These are phyloP conservation scores for Halictus ligatus DNA, from an alignment of 2,888 invertebrate genomes.

Conservation along the genomic window DNA sequence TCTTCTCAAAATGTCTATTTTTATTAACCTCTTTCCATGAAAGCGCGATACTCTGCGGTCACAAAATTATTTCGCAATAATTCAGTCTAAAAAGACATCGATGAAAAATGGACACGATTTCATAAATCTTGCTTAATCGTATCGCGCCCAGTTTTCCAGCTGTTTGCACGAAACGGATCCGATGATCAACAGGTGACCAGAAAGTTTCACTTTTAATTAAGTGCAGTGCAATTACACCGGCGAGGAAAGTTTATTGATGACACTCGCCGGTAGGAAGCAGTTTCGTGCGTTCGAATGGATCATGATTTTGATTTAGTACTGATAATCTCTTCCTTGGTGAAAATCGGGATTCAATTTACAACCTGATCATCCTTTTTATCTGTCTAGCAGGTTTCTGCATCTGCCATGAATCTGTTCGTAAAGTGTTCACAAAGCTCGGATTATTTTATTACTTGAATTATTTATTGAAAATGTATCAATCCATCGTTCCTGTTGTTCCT, in stretches of 20 bases:
- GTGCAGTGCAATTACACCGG: slow-evolving; percentile 47
- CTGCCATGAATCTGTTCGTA: neutral
- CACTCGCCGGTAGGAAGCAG: slow-evolving; percentile 32
- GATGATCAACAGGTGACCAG: slow-evolving; percentile 43
- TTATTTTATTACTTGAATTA: no score
- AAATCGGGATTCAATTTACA: neutral
- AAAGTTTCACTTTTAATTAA: slow-evolving; percentile 69
- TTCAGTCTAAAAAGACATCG: neutral
- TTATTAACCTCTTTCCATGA: neutral
- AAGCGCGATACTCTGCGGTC: no score
- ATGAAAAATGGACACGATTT: slow-evolving; percentile 6
- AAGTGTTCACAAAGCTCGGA: no score
- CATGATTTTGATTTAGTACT: slow-evolving; percentile 46
- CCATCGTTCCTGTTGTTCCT: no score
- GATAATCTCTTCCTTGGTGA: slow-evolving; percentile 43
- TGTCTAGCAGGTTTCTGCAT: neutral
- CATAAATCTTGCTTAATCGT: slow-evolving; percentile 50
- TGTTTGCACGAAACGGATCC: slow-evolving; percentile 24
- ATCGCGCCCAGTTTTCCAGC: slow-evolving; percentile 20
- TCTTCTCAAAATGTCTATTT: neutral
- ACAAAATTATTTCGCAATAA: neutral
- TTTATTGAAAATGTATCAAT: no score
- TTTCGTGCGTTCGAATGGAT: slow-evolving; percentile 48
- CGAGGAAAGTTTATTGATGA: slow-evolving; percentile 56
- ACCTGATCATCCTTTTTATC: neutral